Evolutionary conservation across 2,888 invertebrate species (phyloP).

Genomic region (Girardia tigrina): DNA sequence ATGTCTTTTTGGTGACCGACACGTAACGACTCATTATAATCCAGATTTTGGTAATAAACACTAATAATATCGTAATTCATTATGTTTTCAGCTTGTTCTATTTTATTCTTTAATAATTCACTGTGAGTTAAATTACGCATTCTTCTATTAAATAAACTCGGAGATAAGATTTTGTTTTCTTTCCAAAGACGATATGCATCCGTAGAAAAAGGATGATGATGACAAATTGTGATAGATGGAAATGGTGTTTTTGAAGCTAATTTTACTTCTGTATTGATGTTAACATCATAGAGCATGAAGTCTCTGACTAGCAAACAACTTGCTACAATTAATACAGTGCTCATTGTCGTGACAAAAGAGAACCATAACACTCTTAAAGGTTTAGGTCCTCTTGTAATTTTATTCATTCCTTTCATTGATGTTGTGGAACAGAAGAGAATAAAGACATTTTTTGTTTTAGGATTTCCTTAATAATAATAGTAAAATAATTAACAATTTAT

Average conservation of each 20-base stretch:
- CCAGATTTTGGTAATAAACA: conserved; percentile 36
- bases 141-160: conserved; percentile 30
- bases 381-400: conserved; percentile 29
- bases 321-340: conserved; percentile 29
- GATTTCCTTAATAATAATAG: neutral
- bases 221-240: conserved; percentile 37
- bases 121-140: conserved; percentile 24
- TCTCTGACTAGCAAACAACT: conserved; percentile 28
- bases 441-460: neutral
- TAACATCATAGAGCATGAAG: conserved; percentile 37
- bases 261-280: conserved; percentile 25
- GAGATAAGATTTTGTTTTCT: conserved; percentile 34
- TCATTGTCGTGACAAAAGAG: conserved; percentile 34
- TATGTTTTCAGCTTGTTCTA: neutral
- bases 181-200: conserved; percentile 31
- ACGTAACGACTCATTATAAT: neutral
- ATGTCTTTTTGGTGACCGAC: conserved; percentile 33
- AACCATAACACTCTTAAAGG: conserved; percentile 33
- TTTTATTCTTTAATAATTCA: neutral
- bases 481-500: neutral
- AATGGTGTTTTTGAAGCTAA: conserved; percentile 27
- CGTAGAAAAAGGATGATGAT: conserved; percentile 36
- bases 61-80: conserved; percentile 30
- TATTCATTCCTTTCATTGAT: conserved; percentile 36
- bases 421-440: conserved; percentile 34